Evolutionary conservation across 2,888 invertebrate genomes (phyloP), one percentile per base, ranked within the genome.

Genomic region (Malachius bipustulatus): DNA sequence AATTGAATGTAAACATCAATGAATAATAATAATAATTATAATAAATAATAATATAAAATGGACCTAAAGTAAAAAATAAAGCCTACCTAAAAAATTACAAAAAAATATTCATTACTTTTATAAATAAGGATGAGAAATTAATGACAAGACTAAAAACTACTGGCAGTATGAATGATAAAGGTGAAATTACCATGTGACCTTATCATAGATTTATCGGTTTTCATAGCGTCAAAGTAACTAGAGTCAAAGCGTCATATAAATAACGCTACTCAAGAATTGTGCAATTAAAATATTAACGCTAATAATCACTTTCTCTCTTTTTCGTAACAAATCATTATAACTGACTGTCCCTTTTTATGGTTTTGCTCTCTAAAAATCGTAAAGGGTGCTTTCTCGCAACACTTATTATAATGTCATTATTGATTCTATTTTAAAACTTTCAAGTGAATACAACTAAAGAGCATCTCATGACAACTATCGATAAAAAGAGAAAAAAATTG

Each of bases 111-210:
- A n/a, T n/a, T n/a, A n/a, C n/a, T n/a, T n/a, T n/a, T n/a, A n/a
- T n/a, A n/a, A n/a, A n/a, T n/a, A n/a, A n/a, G n/a, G n/a, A n/a
- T n/a, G n/a, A n/a, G 6, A 19, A n/a, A 19, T 19, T 6, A 19
- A 19, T 19, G 24, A 19, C 24, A 19, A 6, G n/a, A 8, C 24
- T n/a, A 8, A 19, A 19, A 19, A 8, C 24, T 19, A 19, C 24
- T 19, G 24, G 24, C 24, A 19, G 24, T 19, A 19, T 19, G 24
- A 19, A 19, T 19, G 24, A 19, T 19, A 19, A 19, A 8, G 6
- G 24, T 19, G 24, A 19, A n/a, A 19, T 19, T 19, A 8, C 24
- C 24, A n/a, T 19, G 24, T 19, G 24, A 19, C 24, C 24, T 19
- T 19, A 19, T n/a, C 6, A 6, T 19, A 8, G n/a, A 19, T 19